These are phyloP conservation scores for Seriola aureovittata DNA, from an alignment of 2,113 vertebrate genomes.

Conservation along the genomic window DNA sequence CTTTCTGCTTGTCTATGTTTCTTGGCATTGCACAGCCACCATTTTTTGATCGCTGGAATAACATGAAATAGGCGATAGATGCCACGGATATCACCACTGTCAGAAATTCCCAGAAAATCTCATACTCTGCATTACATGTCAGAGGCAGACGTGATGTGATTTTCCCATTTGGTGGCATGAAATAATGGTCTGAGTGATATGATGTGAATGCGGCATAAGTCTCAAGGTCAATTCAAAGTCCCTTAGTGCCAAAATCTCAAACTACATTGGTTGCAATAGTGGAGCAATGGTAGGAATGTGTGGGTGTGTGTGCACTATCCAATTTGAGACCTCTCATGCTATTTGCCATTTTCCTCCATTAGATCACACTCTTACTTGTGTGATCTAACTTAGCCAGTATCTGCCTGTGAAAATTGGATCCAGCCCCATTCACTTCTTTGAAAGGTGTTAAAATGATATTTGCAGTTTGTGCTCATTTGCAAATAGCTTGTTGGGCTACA, in stretches of 20 bases:
- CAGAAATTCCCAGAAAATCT: neutral
- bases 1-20: neutral
- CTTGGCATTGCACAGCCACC: no score
- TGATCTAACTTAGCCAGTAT: slow-evolving; percentile 31
- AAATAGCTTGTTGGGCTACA: slow-evolving; percentile 49
- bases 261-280: neutral
- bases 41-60: neutral
- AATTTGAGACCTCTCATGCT: slow-evolving; percentile 14
- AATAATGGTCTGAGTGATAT: neutral
- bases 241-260: neutral
- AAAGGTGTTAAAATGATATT: slow-evolving; percentile 55
- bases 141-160: neutral
- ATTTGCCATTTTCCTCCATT: slow-evolving; percentile 26
- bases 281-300: neutral
- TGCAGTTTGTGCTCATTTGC: slow-evolving; percentile 47
- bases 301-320: slow-evolving; percentile 1
- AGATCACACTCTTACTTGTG: slow-evolving; percentile 38
- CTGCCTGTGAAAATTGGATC: slow-evolving; percentile 41
- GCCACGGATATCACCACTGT: neutral
- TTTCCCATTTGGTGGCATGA: neutral
- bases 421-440: slow-evolving; percentile 10
- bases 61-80: neutral
- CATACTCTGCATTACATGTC: neutral
- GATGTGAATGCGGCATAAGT: neutral
- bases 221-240: slow-evolving; percentile 11